Percentiles rank a stretch among this genome's conserved stretches.
phyloP scores from a whole-genome alignment of 2,888 invertebrate genomes.

The Marasmarcha lunaedactyla region DNA sequence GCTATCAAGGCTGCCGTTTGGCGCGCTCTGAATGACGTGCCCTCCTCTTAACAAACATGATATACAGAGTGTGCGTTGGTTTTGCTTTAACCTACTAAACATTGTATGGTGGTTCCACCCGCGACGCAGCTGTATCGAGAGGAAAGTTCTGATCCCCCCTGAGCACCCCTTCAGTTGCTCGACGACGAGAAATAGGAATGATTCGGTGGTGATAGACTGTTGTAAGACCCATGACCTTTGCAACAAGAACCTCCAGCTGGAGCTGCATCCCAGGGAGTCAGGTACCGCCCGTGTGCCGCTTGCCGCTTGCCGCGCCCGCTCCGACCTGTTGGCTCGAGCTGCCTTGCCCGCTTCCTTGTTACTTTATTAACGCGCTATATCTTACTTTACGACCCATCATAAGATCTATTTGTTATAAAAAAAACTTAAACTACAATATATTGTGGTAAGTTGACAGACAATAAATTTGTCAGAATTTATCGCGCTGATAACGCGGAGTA shows the following conservation, averaged over 20 bases:
- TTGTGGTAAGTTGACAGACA: too few species aligned
- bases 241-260: conserved; percentile 78
- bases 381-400: neutral
- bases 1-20: conserved; percentile 24
- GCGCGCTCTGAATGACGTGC: conserved; percentile 62
- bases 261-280: conserved; percentile 75
- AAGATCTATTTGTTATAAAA: too few species aligned
- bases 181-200: conserved; percentile 79
- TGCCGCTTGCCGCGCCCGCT: conserved; percentile 28
- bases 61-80: conserved; percentile 65
- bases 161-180: conserved; percentile 87
- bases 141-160: conserved; percentile 78
- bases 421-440: too few species aligned
- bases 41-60: conserved; percentile 51
- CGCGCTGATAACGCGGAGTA: too few species aligned
- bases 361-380: neutral
- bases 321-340: conserved; percentile 16
- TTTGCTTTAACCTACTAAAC: conserved; percentile 72
- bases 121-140: conserved; percentile 82
- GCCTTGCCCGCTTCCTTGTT: neutral
- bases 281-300: conserved; percentile 68
- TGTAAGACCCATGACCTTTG: conserved; percentile 82
- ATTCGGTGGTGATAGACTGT: conserved; percentile 84
- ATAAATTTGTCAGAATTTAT: too few species aligned
- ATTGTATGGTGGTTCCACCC: conserved; percentile 65